Evolutionary conservation across 2,797 vertebrate species (phyloP), one percentile per base, ranked within the genome.

Genomic region (Typhlichthys subterraneus): DNA sequence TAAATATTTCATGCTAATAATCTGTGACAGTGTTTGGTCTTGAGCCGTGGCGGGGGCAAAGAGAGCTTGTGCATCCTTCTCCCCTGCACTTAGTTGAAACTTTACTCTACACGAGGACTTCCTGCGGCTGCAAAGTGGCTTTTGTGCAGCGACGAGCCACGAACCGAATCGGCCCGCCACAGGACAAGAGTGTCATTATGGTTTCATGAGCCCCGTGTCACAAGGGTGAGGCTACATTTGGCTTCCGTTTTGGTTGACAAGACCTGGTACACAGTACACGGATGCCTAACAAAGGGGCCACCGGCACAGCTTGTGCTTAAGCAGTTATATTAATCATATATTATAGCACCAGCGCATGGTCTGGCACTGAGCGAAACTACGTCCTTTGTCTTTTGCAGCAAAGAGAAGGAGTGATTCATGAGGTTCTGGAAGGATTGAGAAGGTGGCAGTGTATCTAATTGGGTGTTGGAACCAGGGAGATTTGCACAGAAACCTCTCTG

Each of bases 1-100:
- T 51, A 17, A 51, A 51, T 51, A 51, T 51, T 51, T 51, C 15
- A 51, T 51, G 9, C 14, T 19, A 51, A 51, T 51, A 51, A 51
- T 51, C 49, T 17, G 17, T 14, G 9, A 15, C 49, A 2, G 49
- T 19, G 12, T 51, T 9, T 17, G 10, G 14, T 14, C 49, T 51
- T 17, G 9, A 19, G 49, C 49, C 49, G 17, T 6, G 15, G 49
- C 49, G 11, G 15, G 49, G 49, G 49, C 15, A 9, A 17, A 17
- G 17, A 17, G 49, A 51, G 49, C 33, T 38, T 38, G 33, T 8
- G 8, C 4, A 38, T 38, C 33, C 33, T 38, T 38, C 33, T 38
- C 33, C 17, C 33, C 49, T 51, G 1, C 10, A 19, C 17, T 51
- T 17, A 51, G 14, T 51, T 17, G 8, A 51, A 51, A 50, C n/a